Base-by-base conservation (phyloP, 1,140 invertebrate genomes). In the Drosophila athabasca region DNA sequence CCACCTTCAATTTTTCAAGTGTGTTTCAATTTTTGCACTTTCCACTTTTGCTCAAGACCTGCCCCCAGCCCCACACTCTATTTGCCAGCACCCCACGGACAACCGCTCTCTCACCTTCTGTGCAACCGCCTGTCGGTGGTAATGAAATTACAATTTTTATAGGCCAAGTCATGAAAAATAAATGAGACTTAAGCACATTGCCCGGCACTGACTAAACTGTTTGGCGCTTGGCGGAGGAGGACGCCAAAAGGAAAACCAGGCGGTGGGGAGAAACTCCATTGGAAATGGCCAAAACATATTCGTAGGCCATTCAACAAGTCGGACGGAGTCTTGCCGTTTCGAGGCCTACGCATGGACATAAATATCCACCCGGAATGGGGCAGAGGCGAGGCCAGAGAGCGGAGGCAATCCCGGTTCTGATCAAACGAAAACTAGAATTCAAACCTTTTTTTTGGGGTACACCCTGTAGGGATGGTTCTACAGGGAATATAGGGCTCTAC, bases 81-180 rank as follows among this genome's bases (percentile, higher is more conserved):
- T n/a, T 19, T 35, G 7, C 17, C 22, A 26, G 13, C 15, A 51
- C 31, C 15, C 17, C 31, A 22, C 31, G 2, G 31, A 41, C 13
- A 22, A 19, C 41, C 64, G 59, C 64, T 50, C 70, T 59, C 62
- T 59, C 62, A 54, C 69, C 71, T 49, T 57, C 35, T 45, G 17
- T 8, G 53, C n/a, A 45, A 46, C 54, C 55, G 61, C 59, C 78
- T 82, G 76, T 79, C 68, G 64, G 66, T 85, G 78, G 75, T 90
- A 90, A 90, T 90, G 87, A 89, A 90, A 90, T 90, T 90, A 90
- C 85, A 90, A 85, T 90, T 85, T 90, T 79, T 85, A 81, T 84
- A 74, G 78, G 79, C 76, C 75, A 69, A 81, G 62, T 55, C 76
- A 90, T 90, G 87, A 90, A 90, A 90, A 85, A 90, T 90, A 90